phyloP scores from a whole-genome alignment of 2,797 vertebrate genomes.

The Neopelma chrysocephalum region DNA sequence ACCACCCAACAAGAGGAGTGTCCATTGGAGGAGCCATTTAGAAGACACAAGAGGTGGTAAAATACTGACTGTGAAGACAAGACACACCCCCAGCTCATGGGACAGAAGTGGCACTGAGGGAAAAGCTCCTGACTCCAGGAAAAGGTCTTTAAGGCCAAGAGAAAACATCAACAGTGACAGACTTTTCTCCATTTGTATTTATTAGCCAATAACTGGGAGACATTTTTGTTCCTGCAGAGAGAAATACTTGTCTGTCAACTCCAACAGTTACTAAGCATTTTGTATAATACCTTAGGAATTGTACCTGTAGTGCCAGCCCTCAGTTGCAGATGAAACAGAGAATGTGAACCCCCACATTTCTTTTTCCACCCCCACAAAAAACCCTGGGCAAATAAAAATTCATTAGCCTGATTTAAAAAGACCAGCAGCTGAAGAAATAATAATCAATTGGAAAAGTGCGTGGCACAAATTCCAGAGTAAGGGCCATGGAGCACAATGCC shows the following conservation, averaged over 20 bases:
- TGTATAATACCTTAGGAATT: accelerated
- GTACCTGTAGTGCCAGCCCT: background rate
- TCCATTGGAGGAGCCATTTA: background rate
- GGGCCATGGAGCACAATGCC: background rate
- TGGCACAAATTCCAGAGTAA: background rate
- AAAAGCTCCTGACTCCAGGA: background rate
- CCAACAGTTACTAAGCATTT: background rate
- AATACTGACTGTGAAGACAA: accelerated
- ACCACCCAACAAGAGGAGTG: background rate
- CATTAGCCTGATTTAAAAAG: background rate
- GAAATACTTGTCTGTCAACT: background rate
- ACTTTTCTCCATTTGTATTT: background rate
- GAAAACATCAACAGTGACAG: background rate
- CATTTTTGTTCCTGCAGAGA: background rate
- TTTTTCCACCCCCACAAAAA: background rate
- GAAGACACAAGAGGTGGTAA: background rate
- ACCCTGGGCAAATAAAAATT: background rate
- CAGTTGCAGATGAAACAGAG: accelerated
- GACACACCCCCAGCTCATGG: background rate
- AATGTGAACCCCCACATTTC: accelerated
- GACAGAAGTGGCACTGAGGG: accelerated
- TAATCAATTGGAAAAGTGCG: background rate
- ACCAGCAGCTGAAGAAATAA: background rate
- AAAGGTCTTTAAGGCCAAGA: background rate
- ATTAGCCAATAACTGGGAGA: background rate